Evolutionary conservation across 2,797 vertebrate genomes (phyloP).

Genomic region (Ispidina lecontei): DNA sequence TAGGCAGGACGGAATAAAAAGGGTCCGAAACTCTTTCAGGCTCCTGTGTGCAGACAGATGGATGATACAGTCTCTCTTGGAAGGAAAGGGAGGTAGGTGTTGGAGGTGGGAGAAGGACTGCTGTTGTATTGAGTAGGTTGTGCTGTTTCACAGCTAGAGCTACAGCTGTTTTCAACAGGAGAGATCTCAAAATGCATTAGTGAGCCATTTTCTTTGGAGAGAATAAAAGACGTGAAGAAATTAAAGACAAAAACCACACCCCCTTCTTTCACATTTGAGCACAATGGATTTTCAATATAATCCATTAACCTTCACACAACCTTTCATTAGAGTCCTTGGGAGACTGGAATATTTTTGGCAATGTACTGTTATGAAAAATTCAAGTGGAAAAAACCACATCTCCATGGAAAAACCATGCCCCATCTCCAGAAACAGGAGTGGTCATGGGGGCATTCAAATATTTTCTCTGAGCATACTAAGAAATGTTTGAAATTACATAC

Average conservation of each 20-base stretch:
- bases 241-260: neutral
- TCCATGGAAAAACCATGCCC: neutral
- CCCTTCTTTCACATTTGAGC: slow-evolving; percentile 39
- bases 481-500: neutral
- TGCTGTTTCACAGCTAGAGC: slow-evolving; percentile 30
- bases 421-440: neutral
- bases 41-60: neutral
- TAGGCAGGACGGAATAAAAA: neutral
- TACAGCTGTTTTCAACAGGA: slow-evolving; percentile 27
- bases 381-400: neutral
- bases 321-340: slow-evolving; percentile 62
- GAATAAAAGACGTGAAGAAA: slow-evolving; percentile 50
- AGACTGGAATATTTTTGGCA: slow-evolving; percentile 55
- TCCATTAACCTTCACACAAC: slow-evolving; percentile 47
- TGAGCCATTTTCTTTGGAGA: neutral
- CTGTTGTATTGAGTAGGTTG: neutral
- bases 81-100: neutral
- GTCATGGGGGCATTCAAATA: neutral
- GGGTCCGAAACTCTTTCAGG: neutral
- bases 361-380: slow-evolving; percentile 35
- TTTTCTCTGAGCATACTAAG: neutral
- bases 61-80: neutral
- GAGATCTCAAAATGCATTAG: slow-evolving; percentile 33
- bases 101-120: slow-evolving; percentile 17
- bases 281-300: slow-evolving; percentile 45